Evolutionary conservation across 2,888 invertebrate genomes (phyloP).

Genomic region (Rhabditophanes sp.): DNA sequence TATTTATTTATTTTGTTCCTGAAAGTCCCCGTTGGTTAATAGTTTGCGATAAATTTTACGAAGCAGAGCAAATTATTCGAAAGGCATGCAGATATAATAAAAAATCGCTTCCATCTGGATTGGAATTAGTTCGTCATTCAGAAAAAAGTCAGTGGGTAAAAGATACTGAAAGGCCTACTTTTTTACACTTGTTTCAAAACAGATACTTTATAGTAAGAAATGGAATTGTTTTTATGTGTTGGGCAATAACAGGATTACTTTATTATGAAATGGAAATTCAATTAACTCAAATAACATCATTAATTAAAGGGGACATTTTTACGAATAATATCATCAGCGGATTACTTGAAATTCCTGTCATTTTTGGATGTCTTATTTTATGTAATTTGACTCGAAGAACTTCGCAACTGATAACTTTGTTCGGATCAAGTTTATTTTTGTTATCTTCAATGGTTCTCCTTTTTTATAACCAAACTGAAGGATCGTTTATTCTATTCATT

Average conservation of each 20-base stretch:
- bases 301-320: too few relatives aligned
- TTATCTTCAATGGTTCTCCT: too few relatives aligned
- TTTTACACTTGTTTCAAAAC: constrained; percentile 32
- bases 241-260: constrained; percentile 42
- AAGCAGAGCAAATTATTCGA: constrained; percentile 35
- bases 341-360: too few relatives aligned
- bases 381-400: too few relatives aligned
- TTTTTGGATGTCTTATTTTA: too few relatives aligned
- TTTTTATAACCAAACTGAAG: too few relatives aligned
- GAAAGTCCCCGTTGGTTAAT: constrained; percentile 39
- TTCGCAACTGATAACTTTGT: too few relatives aligned
- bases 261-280: constrained; percentile 37
- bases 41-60: constrained; percentile 10
- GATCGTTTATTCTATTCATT: too few relatives aligned
- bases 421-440: too few relatives aligned
- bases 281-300: too few relatives aligned
- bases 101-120: constrained; percentile 34
- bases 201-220: constrained; percentile 27
- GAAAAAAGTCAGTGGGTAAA: constrained; percentile 33
- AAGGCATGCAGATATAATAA: constrained; percentile 41
- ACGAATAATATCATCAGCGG: too few relatives aligned
- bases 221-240: constrained; percentile 26
- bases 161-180: constrained; percentile 26
- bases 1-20: constrained; percentile 26
- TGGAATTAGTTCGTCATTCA: constrained; percentile 37